Base-by-base conservation (phyloP, 2,888 invertebrate species). In the Syritta pipiens region DNA sequence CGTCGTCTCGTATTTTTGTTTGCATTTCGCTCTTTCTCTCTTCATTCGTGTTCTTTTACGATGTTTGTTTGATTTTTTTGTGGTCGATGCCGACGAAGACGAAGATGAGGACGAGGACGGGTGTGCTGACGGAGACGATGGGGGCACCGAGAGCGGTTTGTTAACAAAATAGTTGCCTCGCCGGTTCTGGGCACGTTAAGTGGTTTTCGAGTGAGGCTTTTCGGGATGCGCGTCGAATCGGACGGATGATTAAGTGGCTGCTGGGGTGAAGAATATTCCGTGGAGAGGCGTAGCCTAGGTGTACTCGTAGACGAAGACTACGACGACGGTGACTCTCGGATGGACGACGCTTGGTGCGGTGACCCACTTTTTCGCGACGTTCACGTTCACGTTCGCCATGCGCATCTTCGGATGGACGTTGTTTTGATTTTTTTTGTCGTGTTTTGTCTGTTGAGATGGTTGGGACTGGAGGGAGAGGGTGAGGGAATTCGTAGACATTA, bases 1-100 rank as follows among this genome's bases (percentile, higher is more conserved):
- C n/a, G n/a, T n/a, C n/a, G n/a, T n/a, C n/a, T n/a, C n/a, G n/a
- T 79, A 62, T 67, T 74, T 74, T 68, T 74, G 37, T 79, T 68
- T 67, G 67, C 79, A 32, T 48, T 65, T 42, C 37, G 46, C 14
- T 42, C 22, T 59, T 17, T 62, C 14, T 60, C 40, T 53, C 10
- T 44, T 49, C 32, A n/a, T n/a, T 42, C 30, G 30, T 44, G 20
- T 55, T 24, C 30, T 79, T 59, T 32, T 40, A 40, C 28, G 46
- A 24, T 76, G 53, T 77, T 77, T 79, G 42, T 51, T 79, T 62
- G 35, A 60, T 53, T 60, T 55, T 62, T 74, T 40, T 79, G 67
- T 79, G 72, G 68, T 79, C 44, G 51, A 57, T n/a, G 42, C 72
- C 59, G 71, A 28, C 65, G 17, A 30, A 24, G 30, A 32, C 48